Percentiles rank a stretch among this genome's conserved stretches.
Evolutionary conservation across 2,888 invertebrate genomes (phyloP).

Genomic region (Corbicula japonica): DNA sequence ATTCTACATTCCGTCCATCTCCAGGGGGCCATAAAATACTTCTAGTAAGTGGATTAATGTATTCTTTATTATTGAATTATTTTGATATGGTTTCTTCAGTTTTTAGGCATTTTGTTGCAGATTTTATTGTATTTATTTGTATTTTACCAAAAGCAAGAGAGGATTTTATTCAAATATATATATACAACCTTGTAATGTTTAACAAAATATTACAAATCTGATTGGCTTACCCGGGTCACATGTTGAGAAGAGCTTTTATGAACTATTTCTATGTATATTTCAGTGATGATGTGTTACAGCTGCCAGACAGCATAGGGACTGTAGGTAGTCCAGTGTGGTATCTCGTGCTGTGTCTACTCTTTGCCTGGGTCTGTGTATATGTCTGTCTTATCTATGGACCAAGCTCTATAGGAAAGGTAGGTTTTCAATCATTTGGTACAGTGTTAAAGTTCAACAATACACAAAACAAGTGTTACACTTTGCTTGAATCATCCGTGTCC

Average conservation of each 20-base stretch:
- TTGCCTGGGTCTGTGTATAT: conserved; percentile 81
- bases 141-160: no score
- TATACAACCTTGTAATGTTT: no score
- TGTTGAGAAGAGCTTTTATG: no score
- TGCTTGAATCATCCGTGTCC: no score
- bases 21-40: conserved; percentile 43
- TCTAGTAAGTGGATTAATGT: conserved; percentile 57
- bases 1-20: conserved; percentile 28
- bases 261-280: conserved; percentile 50
- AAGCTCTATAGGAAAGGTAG: conserved; percentile 80
- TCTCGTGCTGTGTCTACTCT: conserved; percentile 78
- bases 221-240: no score
- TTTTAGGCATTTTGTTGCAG: background rate
- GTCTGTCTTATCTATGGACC: conserved; percentile 81
- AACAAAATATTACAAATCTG: no score
- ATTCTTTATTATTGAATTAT: no score
- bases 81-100: no score
- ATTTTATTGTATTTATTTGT: background rate
- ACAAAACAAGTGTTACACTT: no score
- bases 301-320: conserved; percentile 55
- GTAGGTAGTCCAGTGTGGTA: conserved; percentile 77
- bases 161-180: no score
- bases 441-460: no score
- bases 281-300: conserved; percentile 69
- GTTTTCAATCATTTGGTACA: background rate